These are phyloP conservation scores for Oenanthe oenanthe DNA, from an alignment of 2,113 vertebrate genomes.

Conservation along the genomic window DNA sequence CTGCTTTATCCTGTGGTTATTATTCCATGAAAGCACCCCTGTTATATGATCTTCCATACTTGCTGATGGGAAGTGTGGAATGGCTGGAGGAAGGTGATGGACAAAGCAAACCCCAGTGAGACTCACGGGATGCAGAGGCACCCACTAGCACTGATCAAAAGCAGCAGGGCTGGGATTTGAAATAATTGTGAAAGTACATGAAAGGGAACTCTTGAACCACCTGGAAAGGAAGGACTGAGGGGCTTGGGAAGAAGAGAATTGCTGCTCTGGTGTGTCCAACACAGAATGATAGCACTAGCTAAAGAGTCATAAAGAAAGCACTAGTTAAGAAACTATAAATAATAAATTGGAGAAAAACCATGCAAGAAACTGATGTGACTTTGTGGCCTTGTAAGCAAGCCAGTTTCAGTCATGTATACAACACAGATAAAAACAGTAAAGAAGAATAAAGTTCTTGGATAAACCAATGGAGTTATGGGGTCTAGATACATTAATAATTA, in stretches of 20 bases:
- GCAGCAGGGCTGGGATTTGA: background rate
- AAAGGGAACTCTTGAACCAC: background rate
- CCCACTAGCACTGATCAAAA: background rate
- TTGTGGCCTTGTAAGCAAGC: background rate
- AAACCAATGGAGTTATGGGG: background rate
- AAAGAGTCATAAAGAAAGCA: background rate
- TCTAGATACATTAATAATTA: background rate
- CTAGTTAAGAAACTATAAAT: background rate
- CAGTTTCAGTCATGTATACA: background rate
- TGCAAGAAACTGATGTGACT: background rate
- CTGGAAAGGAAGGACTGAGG: background rate
- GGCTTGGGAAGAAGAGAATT: background rate
- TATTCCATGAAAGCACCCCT: background rate
- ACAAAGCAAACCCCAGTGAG: background rate
- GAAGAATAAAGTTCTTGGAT: background rate
- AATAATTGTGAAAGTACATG: background rate
- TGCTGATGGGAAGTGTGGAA: background rate
- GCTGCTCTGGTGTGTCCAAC: background rate
- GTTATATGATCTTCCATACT: background rate
- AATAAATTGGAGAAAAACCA: background rate
- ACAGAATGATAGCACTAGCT: background rate
- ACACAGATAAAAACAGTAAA: background rate
- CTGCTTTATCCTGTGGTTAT: background rate
- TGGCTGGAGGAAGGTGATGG: background rate
- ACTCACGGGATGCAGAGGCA: fast-evolving